Evolutionary conservation across 1,140 invertebrate species (phyloP), one percentile per base, ranked within the genome.

Genomic region (Venustaconcha ellipsiformis): DNA sequence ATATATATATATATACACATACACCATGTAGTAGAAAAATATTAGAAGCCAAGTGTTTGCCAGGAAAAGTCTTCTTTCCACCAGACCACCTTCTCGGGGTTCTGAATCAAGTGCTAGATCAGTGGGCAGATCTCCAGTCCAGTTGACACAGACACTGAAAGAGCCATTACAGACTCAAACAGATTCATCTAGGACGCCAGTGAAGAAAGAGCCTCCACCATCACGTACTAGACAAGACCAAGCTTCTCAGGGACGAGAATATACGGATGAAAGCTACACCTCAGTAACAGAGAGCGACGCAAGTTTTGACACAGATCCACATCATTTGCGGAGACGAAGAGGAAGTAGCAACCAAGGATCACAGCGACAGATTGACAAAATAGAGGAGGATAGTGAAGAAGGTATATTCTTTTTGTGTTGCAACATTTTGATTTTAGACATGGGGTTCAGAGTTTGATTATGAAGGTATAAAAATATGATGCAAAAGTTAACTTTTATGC

Each of bases 221-320:
- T 62, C 73, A 13, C 48, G 73, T 48, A 48, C 37, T 48, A 48
- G 37, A 48, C 37, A 11, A 48, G 37, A 48, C 13, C 68, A 71
- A 72, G 67, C 67, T 64, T 58, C 70, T 64, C 20, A 17, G 23
- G 48, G 58, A 78, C 56, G 77, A 20, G 82, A 83, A n/a, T 80
- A 71, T 63, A 83, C 82, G 18, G 82, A 83, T 60, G 82, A 83
- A 48, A 83, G 82, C 59, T 83, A 83, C 58, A 83, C 82, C 3
- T 71, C 80, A 1, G 78, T 78, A 6, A 82, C 80, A 23, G 82
- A 83, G 65, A 83, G 82, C 63, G 82, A 83, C 37, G 76, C 81
- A 79, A 83, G 82, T 73, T 83, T 79, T 74, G 82, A 83, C 65
- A 76, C 78, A 0, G 72, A 79, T 6, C 67, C 63, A 62, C 57